Evolutionary conservation across 2,888 invertebrate genomes (phyloP).

Genomic region (Lysandra bellargus): DNA sequence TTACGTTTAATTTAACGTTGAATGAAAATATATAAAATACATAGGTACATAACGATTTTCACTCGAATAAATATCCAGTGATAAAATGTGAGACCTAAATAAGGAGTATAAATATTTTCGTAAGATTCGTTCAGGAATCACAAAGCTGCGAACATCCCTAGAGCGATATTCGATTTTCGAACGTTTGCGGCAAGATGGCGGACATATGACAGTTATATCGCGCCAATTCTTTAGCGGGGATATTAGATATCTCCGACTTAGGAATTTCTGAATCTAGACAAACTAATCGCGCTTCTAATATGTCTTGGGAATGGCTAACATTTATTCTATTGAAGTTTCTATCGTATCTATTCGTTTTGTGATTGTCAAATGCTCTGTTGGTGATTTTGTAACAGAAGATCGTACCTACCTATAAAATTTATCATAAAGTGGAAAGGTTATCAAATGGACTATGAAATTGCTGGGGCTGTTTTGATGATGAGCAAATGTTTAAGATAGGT

Average conservation of each 20-base stretch:
- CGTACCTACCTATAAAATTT: not conserved
- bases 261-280: constrained; percentile 53
- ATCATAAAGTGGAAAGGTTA: not conserved
- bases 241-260: constrained; percentile 65
- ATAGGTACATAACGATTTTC: not conserved
- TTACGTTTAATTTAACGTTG: not conserved
- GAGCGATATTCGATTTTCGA: constrained; percentile 66
- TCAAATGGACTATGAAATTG: not conserved
- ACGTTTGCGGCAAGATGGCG: constrained; percentile 71
- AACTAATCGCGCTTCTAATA: constrained; percentile 56
- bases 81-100: constrained; percentile 1
- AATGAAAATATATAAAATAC: not conserved
- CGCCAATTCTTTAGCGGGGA: constrained; percentile 75
- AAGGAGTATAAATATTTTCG: constrained; percentile 18
- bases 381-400: not conserved
- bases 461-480: too few relatives aligned
- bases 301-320: not conserved
- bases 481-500: too few relatives aligned
- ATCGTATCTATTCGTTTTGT: not conserved
- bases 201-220: constrained; percentile 67
- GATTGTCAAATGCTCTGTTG: not conserved
- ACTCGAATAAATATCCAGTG: not conserved
- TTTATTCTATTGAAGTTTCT: constrained; percentile 8
- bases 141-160: constrained; percentile 52
- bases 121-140: constrained; percentile 32